Percentiles rank a stretch among this genome's conserved stretches.
These are phyloP conservation scores for Asobara japonica DNA, from an alignment of 1,140 invertebrate genomes.

Conservation along the genomic window DNA sequence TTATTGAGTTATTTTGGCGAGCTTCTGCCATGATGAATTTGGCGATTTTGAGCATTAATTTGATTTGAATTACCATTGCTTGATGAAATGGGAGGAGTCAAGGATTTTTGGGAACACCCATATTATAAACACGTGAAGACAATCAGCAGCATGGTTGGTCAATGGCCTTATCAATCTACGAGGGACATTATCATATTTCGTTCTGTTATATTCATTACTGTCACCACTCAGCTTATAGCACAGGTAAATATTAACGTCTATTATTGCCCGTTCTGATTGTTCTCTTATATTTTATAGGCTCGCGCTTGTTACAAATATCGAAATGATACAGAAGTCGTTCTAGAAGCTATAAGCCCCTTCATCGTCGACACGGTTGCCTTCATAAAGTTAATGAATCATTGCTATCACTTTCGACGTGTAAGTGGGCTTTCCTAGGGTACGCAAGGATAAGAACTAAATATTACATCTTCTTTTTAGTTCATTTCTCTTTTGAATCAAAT, in stretches of 20 bases:
- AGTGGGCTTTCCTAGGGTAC: background rate
- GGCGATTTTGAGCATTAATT: background rate
- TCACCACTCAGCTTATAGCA: background rate
- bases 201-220: background rate
- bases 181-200: background rate
- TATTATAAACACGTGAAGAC: background rate
- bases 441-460: background rate
- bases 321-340: background rate
- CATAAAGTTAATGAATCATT: background rate
- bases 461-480: background rate
- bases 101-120: background rate
- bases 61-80: background rate
- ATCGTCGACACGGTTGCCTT: background rate
- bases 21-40: background rate
- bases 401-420: background rate
- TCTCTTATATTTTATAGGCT: background rate
- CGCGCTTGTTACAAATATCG: background rate
- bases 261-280: background rate
- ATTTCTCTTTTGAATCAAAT: background rate
- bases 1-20: too few relatives aligned
- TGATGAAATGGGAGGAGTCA: background rate
- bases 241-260: background rate
- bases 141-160: background rate
- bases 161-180: background rate
- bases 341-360: background rate